A percentile compares a stretch with the other conserved stretches of the same genome.
phyloP scores from a whole-genome alignment of 2,797 vertebrate genomes.

The Peromyscus eremicus region DNA sequence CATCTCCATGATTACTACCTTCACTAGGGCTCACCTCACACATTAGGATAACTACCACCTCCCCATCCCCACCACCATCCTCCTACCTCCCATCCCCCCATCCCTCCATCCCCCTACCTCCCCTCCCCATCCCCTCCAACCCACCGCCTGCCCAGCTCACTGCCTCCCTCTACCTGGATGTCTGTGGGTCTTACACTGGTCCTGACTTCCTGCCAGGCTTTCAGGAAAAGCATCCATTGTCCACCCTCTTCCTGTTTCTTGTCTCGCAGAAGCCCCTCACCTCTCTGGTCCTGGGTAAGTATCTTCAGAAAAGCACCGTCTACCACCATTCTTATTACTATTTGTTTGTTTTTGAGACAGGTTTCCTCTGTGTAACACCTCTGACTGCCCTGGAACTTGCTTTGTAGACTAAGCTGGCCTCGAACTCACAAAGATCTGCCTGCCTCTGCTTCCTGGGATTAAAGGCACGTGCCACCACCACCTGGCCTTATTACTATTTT shows the following conservation, averaged over 20 bases:
- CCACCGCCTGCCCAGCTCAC: not conserved
- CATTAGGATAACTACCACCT: no score
- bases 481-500: no score
- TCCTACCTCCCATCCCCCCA: no score
- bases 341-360: not conserved
- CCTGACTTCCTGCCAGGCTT: not conserved
- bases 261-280: not conserved
- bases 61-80: no score
- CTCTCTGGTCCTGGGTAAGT: not conserved
- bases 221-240: rapidly evolving
- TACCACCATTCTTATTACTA: not conserved
- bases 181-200: not conserved
- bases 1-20: not conserved
- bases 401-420: not conserved
- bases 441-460: not conserved
- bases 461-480: not conserved
- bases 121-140: not conserved
- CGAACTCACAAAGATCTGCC: not conserved
- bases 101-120: no score
- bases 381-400: not conserved
- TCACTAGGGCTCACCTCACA: not conserved
- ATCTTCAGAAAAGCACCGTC: not conserved
- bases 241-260: not conserved
- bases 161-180: not conserved
- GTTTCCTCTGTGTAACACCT: not conserved